phyloP scores from a whole-genome alignment of 2,113 vertebrate species.

The Oxygymnocypris stewartii region DNA sequence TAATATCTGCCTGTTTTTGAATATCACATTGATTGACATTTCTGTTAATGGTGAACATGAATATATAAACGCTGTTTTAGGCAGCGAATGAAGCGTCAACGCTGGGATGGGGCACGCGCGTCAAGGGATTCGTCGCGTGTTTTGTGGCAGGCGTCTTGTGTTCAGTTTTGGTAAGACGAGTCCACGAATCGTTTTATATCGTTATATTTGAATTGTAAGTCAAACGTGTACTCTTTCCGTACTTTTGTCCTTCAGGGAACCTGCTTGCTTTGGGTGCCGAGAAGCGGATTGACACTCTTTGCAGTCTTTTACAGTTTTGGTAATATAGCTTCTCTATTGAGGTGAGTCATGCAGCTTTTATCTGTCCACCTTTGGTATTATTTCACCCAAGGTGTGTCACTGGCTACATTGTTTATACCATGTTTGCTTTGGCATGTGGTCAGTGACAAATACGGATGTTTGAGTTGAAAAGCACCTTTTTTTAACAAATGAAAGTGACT shows the following conservation, averaged over 20 bases:
- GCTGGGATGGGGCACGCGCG: conserved; percentile 71
- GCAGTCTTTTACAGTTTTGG: conserved; percentile 74
- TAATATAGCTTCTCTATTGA: conserved; percentile 72
- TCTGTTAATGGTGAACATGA: not conserved
- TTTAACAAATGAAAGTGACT: not conserved
- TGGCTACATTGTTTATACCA: not conserved
- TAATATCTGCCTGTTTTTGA: not conserved
- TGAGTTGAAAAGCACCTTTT: not conserved
- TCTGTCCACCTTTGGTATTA: not conserved
- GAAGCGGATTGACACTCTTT: conserved; percentile 66
- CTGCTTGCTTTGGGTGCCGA: conserved; percentile 73
- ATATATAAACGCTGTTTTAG: conserved; percentile 54
- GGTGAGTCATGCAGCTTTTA: conserved; percentile 60
- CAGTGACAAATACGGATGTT: not conserved
- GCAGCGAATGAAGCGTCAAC: conserved; percentile 69
- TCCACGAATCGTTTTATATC: not conserved
- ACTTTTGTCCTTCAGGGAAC: conserved; percentile 61
- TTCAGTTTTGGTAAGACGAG: conserved; percentile 71
- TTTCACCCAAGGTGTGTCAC: conserved; percentile 14
- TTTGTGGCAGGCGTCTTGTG: conserved; percentile 66
- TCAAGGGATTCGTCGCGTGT: conserved; percentile 73
- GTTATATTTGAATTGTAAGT: not conserved
- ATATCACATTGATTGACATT: not conserved
- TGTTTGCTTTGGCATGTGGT: not conserved
- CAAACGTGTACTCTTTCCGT: not conserved